Base-by-base conservation (phyloP, 2,888 invertebrate species). In the Tetragnatha montana region DNA sequence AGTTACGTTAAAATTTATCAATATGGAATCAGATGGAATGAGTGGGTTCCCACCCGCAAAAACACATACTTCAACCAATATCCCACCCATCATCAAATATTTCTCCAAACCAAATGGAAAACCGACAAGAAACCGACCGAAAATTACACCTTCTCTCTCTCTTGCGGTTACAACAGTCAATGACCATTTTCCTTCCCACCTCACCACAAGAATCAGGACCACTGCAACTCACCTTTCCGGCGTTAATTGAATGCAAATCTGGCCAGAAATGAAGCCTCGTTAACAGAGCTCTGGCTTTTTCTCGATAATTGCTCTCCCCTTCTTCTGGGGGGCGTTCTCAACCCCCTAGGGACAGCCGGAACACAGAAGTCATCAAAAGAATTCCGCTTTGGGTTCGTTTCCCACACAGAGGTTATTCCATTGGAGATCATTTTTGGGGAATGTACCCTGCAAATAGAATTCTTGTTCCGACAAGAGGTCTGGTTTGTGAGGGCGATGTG, bases 231-330 rank as follows among this genome's bases (percentile, higher is more conserved):
- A 21, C n/a, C 74, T 22, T 71, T 81, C 12, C 71, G 50, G 82
- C 74, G 82, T 82, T 82, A 82, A 82, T 82, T 82, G 73, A 82
- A 82, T 82, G 82, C 82, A 82, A 82, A 82, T 82, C 82, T 73
- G n/a, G 50, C 6, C 47, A 81, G 81, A 81, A 81, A 71, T 51
- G 82, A 73, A 82, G 82, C 74, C 74, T 82, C 82, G 74, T 82
- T 82, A 82, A 74, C 82, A 73, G 74, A 73, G n/a, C 60, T 17
- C 17, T 8, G 60, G 60, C 82, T 74, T 73, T 82, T 82, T 82
- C 60, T 51, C 82, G 73, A 82, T 82, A 82, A 82, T 82, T 82
- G 82, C 82, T 82, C 74, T 82, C 82, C 73, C 17, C 60, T 0
- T 12, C 17, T 1, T 12, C 12, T 60, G 60, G 60, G 60, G 60